Evolutionary conservation across 30 jellyfish, hydroid and myxozoan species (phyloP).

Genomic region (Pelagia noctiluca): DNA sequence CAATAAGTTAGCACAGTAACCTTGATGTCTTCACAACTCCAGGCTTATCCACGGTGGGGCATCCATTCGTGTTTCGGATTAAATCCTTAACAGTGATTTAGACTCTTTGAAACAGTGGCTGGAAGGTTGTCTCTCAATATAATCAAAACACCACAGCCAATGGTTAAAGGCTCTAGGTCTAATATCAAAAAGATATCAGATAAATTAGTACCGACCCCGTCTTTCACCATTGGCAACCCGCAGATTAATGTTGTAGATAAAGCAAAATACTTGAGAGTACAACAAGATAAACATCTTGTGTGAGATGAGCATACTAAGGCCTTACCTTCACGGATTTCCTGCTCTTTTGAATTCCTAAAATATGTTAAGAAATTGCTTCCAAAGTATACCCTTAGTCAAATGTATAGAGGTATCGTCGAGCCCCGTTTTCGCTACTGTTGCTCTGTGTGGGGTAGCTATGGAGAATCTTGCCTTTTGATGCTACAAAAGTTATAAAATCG

Average conservation of each 20-base stretch:
- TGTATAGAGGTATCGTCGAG: conserved; percentile 44
- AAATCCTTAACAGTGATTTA: background rate
- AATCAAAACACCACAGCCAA: background rate
- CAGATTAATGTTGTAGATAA: conserved; percentile 3
- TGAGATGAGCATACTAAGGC: conserved; percentile 30
- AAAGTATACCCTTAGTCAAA: background rate
- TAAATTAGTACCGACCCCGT: background rate
- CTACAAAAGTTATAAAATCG: no score
- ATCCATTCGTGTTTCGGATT: no score
- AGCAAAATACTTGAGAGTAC: conserved; percentile 36
- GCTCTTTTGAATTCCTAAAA: conserved; percentile 24
- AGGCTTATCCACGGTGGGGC: no score
- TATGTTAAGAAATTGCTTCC: conserved; percentile 33
- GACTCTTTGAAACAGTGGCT: background rate
- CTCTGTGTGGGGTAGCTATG: conserved; percentile 55
- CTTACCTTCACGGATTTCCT: conserved; percentile 17
- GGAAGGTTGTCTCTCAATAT: background rate
- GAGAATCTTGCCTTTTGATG: no score
- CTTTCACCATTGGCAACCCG: background rate
- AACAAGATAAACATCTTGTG: conserved; percentile 2
- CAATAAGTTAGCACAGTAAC: no score
- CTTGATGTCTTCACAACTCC: no score
- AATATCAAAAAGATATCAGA: background rate
- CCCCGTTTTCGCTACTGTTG: conserved; percentile 64
- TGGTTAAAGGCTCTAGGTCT: background rate